Percentiles rank a stretch among this genome's conserved stretches.
Evolutionary conservation across 2,797 vertebrate species (phyloP).

Genomic region (Chromobotia macracanthus): DNA sequence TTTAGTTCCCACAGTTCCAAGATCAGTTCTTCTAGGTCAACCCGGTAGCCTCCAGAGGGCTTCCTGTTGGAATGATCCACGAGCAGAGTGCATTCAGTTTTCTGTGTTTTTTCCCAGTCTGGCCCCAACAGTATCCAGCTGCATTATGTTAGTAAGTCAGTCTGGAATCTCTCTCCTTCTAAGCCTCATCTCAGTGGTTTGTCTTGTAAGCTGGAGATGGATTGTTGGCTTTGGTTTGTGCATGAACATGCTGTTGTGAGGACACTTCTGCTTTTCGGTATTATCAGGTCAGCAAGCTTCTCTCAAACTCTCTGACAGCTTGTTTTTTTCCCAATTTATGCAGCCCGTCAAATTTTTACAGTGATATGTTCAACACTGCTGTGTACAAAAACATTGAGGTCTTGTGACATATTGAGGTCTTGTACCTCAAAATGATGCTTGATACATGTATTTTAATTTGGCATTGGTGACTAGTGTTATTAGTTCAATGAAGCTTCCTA

Average conservation of each 20-base stretch:
- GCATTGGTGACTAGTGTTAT: too few relatives aligned
- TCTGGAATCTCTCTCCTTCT: constrained; percentile 7
- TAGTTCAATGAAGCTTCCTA: too few relatives aligned
- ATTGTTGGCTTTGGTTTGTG: constrained; percentile 14
- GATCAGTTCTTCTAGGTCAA: neutral
- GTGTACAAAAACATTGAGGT: neutral
- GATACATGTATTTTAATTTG: constrained; percentile 28
- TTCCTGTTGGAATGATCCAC: constrained; percentile 30
- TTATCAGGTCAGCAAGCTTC: constrained; percentile 39
- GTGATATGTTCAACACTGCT: constrained; percentile 30
- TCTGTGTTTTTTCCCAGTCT: constrained; percentile 9
- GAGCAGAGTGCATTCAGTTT: constrained; percentile 46
- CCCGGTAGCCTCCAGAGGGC: constrained; percentile 19
- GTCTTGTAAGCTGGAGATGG: constrained; percentile 20
- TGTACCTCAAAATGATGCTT: constrained; percentile 17
- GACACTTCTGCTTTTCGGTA: constrained; percentile 22
- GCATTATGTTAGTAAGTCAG: neutral
- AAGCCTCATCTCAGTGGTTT: constrained; percentile 27
- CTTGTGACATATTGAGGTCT: constrained; percentile 46
- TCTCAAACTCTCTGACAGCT: constrained; percentile 2
- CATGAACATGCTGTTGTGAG: neutral
- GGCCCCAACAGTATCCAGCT: neutral
- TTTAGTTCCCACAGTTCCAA: neutral
- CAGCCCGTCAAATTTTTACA: constrained; percentile 13
- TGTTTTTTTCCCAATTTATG: constrained; percentile 36